Percentiles rank a stretch among this genome's conserved stretches.
Evolutionary conservation across 2,888 invertebrate species (phyloP).

Genomic region (Drosophila tripunctata): DNA sequence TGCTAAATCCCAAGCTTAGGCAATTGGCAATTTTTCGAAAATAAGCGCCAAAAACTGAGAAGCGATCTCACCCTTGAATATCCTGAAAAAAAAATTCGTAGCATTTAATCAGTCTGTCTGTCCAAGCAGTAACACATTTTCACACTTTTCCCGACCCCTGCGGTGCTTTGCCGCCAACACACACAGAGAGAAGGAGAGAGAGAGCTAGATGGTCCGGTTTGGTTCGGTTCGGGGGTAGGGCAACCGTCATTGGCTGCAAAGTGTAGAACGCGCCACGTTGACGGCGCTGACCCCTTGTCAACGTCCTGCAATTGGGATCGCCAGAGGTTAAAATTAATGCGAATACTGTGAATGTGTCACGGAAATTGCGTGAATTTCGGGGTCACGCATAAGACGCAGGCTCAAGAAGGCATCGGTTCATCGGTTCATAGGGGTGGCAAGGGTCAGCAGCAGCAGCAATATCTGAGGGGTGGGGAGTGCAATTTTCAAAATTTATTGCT

Average conservation of each 20-base stretch:
- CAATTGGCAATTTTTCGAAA: constrained; percentile 64
- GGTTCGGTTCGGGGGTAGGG: constrained; percentile 48
- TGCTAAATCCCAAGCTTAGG: constrained; percentile 71
- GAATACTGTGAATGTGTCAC: constrained; percentile 74
- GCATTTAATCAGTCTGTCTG: constrained; percentile 63
- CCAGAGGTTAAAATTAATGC: constrained; percentile 77
- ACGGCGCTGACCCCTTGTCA: constrained; percentile 75
- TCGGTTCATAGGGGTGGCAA: constrained; percentile 42
- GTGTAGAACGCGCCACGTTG: constrained; percentile 25
- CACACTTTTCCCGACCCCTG: constrained; percentile 79
- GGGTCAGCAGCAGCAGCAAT: constrained; percentile 33
- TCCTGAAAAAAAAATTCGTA: constrained; percentile 29
- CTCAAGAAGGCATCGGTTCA: constrained; percentile 53
- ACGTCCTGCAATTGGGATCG: constrained; percentile 40
- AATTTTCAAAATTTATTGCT: constrained; percentile 68
- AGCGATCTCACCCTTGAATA: constrained; percentile 33
- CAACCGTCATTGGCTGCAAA: constrained; percentile 57
- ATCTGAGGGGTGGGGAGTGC: constrained; percentile 30
- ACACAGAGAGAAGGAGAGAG: not conserved
- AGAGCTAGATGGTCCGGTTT: not conserved
- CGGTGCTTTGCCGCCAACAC: constrained; percentile 68
- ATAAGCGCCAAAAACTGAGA: constrained; percentile 61
- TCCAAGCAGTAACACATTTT: constrained; percentile 58
- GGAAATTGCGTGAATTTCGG: constrained; percentile 75
- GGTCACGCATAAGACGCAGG: constrained; percentile 74